Conservation (phyloP, 2,888 invertebrate genomes). For the Phasia obesa region DNA sequence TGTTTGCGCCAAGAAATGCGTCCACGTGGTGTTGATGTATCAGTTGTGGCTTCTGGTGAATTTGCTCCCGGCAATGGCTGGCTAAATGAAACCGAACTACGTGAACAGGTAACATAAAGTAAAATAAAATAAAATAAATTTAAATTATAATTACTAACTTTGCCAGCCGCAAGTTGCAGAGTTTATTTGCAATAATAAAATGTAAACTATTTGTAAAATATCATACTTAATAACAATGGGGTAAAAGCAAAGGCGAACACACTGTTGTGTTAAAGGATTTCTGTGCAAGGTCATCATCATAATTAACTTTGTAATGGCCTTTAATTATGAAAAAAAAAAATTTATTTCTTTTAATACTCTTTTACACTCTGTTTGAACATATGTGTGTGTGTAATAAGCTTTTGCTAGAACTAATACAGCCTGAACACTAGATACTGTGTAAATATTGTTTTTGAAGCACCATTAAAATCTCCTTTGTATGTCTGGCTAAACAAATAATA, state of each 20-base stretch:
- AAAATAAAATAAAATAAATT: slow-evolving; percentile 8
- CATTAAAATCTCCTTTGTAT: no score
- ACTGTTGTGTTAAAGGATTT: neutral
- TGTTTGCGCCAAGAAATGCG: slow-evolving; percentile 91
- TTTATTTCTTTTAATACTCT: neutral
- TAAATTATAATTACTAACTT: neutral
- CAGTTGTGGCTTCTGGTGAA: slow-evolving; percentile 92
- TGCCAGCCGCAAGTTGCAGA: slow-evolving; percentile 5
- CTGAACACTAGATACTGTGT: no score
- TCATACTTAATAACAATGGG: neutral
- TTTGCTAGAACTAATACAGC: no score
- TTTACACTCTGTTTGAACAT: neutral
- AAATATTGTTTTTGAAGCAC: no score
- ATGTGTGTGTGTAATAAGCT: neutral
- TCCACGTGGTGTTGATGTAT: slow-evolving; percentile 91
- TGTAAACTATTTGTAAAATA: slow-evolving; percentile 17
- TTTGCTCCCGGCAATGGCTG: slow-evolving; percentile 91
- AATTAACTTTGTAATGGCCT: slow-evolving; percentile 1
- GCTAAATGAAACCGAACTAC: slow-evolving; percentile 87
- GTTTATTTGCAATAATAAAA: slow-evolving; percentile 7
- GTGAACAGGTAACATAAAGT: slow-evolving; percentile 84
- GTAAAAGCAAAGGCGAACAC: neutral
- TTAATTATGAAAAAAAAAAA: neutral
- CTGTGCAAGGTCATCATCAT: slow-evolving; percentile 33
- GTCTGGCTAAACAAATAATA: no score